Conservation (phyloP, 2,113 vertebrate genomes). For the Amphiprion percula region DNA sequence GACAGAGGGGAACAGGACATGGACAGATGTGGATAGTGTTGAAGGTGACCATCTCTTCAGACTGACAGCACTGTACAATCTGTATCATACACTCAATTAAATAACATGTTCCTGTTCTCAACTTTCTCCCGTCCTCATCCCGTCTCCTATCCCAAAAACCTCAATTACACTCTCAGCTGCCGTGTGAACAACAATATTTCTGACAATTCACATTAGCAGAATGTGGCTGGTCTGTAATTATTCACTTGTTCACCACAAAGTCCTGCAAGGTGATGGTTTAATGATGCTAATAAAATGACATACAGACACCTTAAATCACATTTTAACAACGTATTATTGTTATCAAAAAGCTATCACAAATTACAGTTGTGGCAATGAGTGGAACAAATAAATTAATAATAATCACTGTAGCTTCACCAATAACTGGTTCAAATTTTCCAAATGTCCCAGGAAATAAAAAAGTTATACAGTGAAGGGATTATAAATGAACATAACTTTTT, state of each 20-base stretch:
- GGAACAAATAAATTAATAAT: not conserved
- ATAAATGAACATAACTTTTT: too few species aligned
- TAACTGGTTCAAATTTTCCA: not conserved
- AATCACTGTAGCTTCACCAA: not conserved
- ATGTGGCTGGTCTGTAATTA: slow-evolving; percentile 35
- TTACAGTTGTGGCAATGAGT: not conserved
- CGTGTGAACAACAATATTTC: slow-evolving; percentile 51
- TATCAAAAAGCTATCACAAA: slow-evolving; percentile 2
- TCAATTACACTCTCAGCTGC: slow-evolving; percentile 61
- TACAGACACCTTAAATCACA: not conserved
- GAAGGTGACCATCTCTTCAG: slow-evolving; percentile 74
- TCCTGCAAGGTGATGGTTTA: slow-evolving; percentile 5
- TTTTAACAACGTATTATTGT: slow-evolving; percentile 6
- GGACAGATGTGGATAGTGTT: slow-evolving; percentile 1
- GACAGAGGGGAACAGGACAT: slow-evolving; percentile 1
- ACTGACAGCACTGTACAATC: slow-evolving; percentile 53
- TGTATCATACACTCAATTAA: slow-evolving; percentile 75
- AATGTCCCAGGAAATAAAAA: slow-evolving; percentile 1
- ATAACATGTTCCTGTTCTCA: slow-evolving; percentile 58
- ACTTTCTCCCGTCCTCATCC: slow-evolving; percentile 15
- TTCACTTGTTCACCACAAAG: slow-evolving; percentile 26
- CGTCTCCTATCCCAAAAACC: slow-evolving; percentile 49
- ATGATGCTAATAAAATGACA: slow-evolving; percentile 27
- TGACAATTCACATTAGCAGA: slow-evolving; percentile 38
- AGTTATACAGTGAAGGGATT: not conserved